These are phyloP conservation scores for Carcinoscorpius rotundicauda DNA, from an alignment of 1,140 invertebrate genomes.

Conservation along the genomic window DNA sequence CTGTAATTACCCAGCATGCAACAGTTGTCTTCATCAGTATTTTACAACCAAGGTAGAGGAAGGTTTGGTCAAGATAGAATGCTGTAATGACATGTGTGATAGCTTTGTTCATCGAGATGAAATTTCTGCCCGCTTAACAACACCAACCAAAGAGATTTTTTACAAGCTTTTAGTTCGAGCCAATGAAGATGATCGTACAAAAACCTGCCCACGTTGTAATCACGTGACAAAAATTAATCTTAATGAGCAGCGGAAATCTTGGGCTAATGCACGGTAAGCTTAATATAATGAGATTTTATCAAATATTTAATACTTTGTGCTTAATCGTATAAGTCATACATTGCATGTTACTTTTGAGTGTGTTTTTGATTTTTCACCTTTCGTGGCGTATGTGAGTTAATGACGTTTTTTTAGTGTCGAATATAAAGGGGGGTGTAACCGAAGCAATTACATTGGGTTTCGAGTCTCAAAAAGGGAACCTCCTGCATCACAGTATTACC, in stretches of 20 bases:
- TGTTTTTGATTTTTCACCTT: too few species aligned
- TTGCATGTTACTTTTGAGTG: too few species aligned
- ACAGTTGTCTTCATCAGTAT: constrained; percentile 30
- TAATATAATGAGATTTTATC: constrained; percentile 2
- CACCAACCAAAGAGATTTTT: constrained; percentile 30
- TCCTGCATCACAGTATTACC: neutral
- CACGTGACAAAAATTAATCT: constrained; percentile 18
- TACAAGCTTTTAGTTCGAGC: constrained; percentile 31
- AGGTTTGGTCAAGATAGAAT: constrained; percentile 31
- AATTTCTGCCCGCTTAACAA: constrained; percentile 27
- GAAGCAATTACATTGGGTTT: neutral
- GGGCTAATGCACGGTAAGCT: neutral
- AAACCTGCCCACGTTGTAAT: constrained; percentile 37
- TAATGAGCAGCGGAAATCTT: neutral
- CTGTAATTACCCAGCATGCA: constrained; percentile 31
- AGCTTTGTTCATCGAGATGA: constrained; percentile 31
- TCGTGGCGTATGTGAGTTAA: too few species aligned
- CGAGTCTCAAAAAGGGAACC: neutral
- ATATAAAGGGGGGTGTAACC: neutral
- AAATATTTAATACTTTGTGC: neutral
- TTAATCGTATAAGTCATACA: neutral
- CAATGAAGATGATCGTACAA: constrained; percentile 31
- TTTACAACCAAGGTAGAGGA: constrained; percentile 27
- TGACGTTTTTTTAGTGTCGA: neutral
- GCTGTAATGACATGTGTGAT: constrained; percentile 29